phyloP scores from a whole-genome alignment of 2,888 invertebrate genomes.

The Papilio gigon region DNA sequence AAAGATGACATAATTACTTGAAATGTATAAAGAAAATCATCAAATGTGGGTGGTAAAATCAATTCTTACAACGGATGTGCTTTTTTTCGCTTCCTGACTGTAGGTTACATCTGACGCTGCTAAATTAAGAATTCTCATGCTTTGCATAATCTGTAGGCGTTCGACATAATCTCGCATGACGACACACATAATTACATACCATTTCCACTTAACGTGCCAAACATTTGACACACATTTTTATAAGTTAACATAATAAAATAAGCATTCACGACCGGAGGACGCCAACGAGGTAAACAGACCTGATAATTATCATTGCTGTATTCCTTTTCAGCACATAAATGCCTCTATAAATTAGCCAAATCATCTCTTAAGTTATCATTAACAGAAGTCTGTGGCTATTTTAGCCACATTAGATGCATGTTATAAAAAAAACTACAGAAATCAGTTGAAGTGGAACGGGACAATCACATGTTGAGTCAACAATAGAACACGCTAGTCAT shows the following conservation, averaged over 20 bases:
- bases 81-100: slow-evolving; percentile 39
- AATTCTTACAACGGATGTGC: slow-evolving; percentile 12
- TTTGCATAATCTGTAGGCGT: slow-evolving; percentile 36
- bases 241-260: slow-evolving; percentile 1
- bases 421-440: too few relatives aligned
- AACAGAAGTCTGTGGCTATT: too few relatives aligned
- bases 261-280: background rate
- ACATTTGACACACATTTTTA: slow-evolving; percentile 17
- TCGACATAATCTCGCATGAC: slow-evolving; percentile 17
- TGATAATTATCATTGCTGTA: background rate
- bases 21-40: slow-evolving; percentile 33
- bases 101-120: slow-evolving; percentile 41
- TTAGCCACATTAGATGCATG: too few relatives aligned
- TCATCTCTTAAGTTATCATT: too few relatives aligned
- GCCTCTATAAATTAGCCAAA: too few relatives aligned
- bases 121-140: slow-evolving; percentile 42
- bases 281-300: background rate
- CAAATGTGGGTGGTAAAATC: slow-evolving; percentile 10
- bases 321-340: too few relatives aligned
- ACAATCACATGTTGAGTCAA: too few relatives aligned
- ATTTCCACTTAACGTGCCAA: slow-evolving; percentile 24
- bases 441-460: too few relatives aligned
- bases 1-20: background rate
- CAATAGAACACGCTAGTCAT: too few relatives aligned
- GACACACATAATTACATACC: slow-evolving; percentile 27